Evolutionary conservation across 2,888 invertebrate genomes (phyloP), one percentile per base, ranked within the genome.

Genomic region (Meiosimyza decipiens): DNA sequence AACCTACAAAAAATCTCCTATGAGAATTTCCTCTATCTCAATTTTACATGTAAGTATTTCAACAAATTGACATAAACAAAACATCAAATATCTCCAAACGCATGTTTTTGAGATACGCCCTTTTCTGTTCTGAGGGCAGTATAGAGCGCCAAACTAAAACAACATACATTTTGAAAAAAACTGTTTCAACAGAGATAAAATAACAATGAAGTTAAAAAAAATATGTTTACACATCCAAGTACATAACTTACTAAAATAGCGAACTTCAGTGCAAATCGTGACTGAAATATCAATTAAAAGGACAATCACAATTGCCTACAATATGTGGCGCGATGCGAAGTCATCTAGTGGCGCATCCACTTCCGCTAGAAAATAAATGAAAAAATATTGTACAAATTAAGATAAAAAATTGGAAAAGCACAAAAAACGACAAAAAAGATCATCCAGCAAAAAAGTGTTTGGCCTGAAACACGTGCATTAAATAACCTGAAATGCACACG

Each of bases 401-500:
- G 52, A 50, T 22, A 33, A 65, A 65, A 66, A 57, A 55, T 67
- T 57, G 16, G 5, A 57, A 57, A n/a, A 13, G 65, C 52, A 33
- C 51, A 62, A 63, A 22, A 22, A 22, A 22, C 22, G 22, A 2
- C 49, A 18, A 49, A 63, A 47, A 40, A 16, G 13, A 2, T 28
- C 28, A 28, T 28, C 3, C 28, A 28, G 13, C 18, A 63, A 15
- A 18, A 22, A 59, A 49, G 59, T 59, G 22, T 49, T 68, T n/a
- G 18, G 66, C 70, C 54, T 62, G 72, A 52, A 71, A 80, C 82
- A 83, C 82, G 82, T 82, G 82, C 82, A 81, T 80, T 79, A 82
- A 82, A 83, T 80, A 82, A 80, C 81, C 55, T 50, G 76, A 64
- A 75, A 76, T 63, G 71, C 71, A 77, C 67, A 73, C 73, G 74